Evolutionary conservation across 2,888 invertebrate genomes (phyloP), one percentile per base, ranked within the genome.

Genomic region (Aporophyla lueneburgensis): DNA sequence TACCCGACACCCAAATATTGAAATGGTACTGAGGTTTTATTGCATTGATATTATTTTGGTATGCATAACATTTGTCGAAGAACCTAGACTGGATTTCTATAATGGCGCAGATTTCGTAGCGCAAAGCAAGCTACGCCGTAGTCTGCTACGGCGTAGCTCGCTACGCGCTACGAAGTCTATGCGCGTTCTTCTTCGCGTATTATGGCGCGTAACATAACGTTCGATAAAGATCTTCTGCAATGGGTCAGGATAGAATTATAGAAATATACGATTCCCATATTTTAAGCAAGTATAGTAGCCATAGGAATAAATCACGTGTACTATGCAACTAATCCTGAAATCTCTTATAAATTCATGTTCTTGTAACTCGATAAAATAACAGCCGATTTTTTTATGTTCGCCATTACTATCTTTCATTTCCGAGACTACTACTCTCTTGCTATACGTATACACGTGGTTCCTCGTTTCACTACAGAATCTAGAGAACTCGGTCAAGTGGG

Each of bases 401-500:
- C 3, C 33, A 33, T 1, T 33, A 33, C 33, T 33, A 33, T 33
- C 3, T 33, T 2, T 33, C 33, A 2, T 46, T 46, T 46, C 9
- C 43, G 9, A 14, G 46, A 46, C 2, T 46, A 46, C 46, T 33
- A 33, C 33, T 33, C 33, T 33, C 33, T 33, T 33, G 33, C 33
- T 33, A 33, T 33, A 33, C 43, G 16, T 49, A 16, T 49, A 24
- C 10, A 43, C 21, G 24, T 10, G 16, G 19, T 10, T 53, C 5
- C 6, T 19, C 10, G n/a, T 33, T 46, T 7, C 19, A 10, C 40
- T 21, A 40, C 14, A 10, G 62, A 63, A 63, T 33, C 12, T 21
- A 24, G 33, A 54, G 49, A 74, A 65, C 24, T 66, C 51, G 16
- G 58, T 66, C 51, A 59, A 75, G n/a, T 75, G 43, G 56, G 40